phyloP scores from a whole-genome alignment of 2,797 vertebrate species.

The Urocyon cinereoargenteus region DNA sequence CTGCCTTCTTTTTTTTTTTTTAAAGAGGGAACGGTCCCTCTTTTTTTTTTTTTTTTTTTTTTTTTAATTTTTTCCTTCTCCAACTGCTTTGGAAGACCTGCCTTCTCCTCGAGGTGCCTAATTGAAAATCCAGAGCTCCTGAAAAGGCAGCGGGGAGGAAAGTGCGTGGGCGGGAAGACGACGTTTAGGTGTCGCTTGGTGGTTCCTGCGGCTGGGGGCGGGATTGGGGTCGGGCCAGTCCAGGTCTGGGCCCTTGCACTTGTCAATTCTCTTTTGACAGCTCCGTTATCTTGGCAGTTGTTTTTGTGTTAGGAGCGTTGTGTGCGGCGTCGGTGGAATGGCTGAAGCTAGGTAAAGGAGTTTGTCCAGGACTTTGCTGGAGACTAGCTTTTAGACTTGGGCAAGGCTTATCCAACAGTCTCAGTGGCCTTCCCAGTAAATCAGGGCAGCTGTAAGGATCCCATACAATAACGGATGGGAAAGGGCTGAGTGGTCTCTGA shows the following conservation, averaged over 20 bases:
- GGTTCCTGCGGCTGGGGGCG: neutral
- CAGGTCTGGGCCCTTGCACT: neutral
- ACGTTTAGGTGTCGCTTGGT: neutral
- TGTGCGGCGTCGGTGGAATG: neutral
- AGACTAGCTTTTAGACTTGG: slow-evolving; percentile 28
- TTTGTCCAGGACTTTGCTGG: slow-evolving; percentile 10
- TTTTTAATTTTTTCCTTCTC: neutral
- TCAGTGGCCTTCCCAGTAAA: neutral
- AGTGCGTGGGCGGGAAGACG: neutral
- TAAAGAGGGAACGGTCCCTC: neutral
- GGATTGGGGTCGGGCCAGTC: neutral
- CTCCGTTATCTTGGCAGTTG: neutral
- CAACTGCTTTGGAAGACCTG: neutral
- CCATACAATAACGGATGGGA: neutral
- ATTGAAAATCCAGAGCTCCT: neutral
- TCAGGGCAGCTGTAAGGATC: neutral
- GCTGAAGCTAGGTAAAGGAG: neutral
- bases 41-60: neutral
- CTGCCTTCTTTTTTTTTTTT: too few relatives aligned
- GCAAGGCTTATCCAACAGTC: neutral
- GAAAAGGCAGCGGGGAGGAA: neutral
- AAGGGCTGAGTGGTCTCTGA: neutral
- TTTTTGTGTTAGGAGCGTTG: slow-evolving; percentile 25
- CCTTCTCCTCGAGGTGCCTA: slow-evolving; percentile 1
- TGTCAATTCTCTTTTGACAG: neutral